These are phyloP conservation scores for Chiloscyllium plagiosum DNA, from an alignment of 2,113 vertebrate species.

Conservation along the genomic window DNA sequence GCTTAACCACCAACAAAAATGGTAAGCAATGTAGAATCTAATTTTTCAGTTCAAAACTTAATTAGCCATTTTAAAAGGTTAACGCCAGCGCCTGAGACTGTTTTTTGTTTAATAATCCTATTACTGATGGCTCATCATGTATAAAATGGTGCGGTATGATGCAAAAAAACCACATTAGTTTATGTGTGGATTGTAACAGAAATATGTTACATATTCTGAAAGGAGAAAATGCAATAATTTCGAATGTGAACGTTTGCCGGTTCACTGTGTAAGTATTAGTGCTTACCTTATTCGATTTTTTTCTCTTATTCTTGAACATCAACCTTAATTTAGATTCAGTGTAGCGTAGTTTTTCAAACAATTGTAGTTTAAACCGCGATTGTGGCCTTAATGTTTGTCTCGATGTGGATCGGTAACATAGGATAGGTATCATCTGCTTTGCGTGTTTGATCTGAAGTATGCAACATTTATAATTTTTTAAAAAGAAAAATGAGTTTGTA, in stretches of 20 bases:
- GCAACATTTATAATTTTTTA: not conserved
- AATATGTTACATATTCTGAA: conserved; percentile 84
- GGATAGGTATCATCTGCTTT: not conserved
- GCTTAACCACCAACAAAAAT: conserved; percentile 93
- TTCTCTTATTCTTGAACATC: not conserved
- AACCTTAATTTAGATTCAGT: not conserved
- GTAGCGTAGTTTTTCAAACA: not conserved
- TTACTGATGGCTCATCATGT: conserved; percentile 99
- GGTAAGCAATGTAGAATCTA: conserved; percentile 99
- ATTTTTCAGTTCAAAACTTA: conserved; percentile 99
- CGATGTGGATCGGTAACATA: not conserved
- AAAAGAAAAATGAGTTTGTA: too few species aligned
- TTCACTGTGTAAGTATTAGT: conserved; percentile 71
- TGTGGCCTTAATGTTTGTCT: not conserved
- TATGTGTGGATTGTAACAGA: conserved; percentile 87
- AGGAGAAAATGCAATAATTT: conserved; percentile 69
- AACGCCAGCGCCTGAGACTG: conserved; percentile 99
- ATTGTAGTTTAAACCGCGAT: not conserved
- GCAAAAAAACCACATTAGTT: conserved; percentile 97
- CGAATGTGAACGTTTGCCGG: conserved; percentile 49
- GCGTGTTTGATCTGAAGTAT: not conserved
- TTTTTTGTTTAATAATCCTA: conserved; percentile 99
- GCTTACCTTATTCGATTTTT: not conserved
- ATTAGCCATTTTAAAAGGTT: conserved; percentile 99
- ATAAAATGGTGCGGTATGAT: conserved; percentile 99